Base-by-base conservation (phyloP, 2,888 invertebrate genomes). In the Metallyticus violacea region DNA sequence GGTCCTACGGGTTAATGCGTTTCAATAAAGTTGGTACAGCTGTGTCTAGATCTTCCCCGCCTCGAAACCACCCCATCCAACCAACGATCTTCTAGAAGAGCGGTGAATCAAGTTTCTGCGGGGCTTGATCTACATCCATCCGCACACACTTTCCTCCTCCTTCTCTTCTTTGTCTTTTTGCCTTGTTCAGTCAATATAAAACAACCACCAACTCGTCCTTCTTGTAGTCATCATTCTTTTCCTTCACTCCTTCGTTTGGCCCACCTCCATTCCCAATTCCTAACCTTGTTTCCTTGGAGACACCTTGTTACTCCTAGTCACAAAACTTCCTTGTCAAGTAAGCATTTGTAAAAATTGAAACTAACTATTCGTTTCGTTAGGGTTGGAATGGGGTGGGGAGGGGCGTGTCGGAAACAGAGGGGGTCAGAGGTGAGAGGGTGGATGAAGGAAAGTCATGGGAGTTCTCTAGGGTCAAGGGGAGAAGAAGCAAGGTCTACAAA, bases 301-400 rank as follows among this genome's bases (percentile, higher is more conserved):
- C 83, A 83, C 83, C 83, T 83, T 83, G 83, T 83, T 83, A 83
- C 83, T 62, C 40, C 40, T 62, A 62, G 40, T 62, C 40, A 62
- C 40, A 62, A 62, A 26, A 29, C 26, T 82, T 77, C 29, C 77
- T 81, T 82, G 86, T 86, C 86, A 86, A 86, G 78, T 86, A 82
- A 79, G 81, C 86, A 86, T 82, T 86, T 86, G 86, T 86, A 81
- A 86, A 86, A 86, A 86, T 82, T 86, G 86, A 86, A 82, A 82
- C 81, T 86, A 82, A 86, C 86, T 82, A 86, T 77, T 82, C 22
- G 77, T 77, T 79, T 82, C 40, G 83, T 78, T 83, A 83, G 83
- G 26, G 77, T 29, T 22, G 40, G 80, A 28, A 25, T 80, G 29
- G 80, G 28, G 29, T 77, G 77, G 77, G 83, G 77, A 83, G 77